Evolutionary conservation across 2,888 invertebrate genomes (phyloP).

Genomic region (Palloptera scutellata): DNA sequence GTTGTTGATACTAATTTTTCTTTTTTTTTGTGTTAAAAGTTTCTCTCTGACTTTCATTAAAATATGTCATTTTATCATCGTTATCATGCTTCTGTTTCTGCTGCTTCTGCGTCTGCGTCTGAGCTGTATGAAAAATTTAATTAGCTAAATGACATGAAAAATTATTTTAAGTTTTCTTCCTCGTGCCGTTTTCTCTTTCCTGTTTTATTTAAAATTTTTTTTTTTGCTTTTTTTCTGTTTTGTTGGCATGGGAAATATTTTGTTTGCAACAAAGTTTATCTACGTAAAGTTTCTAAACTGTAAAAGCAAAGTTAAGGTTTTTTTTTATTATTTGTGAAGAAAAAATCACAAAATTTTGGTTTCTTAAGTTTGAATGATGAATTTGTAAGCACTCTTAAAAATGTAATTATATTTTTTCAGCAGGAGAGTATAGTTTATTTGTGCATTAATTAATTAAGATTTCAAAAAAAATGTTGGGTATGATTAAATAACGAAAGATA

Average conservation of each 20-base stretch:
- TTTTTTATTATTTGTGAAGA: too few species aligned
- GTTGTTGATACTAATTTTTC: not conserved
- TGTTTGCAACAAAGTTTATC: too few species aligned
- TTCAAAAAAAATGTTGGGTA: too few species aligned
- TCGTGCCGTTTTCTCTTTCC: not conserved
- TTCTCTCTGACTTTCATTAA: constrained; percentile 20
- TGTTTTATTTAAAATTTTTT: constrained; percentile 6
- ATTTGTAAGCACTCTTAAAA: too few species aligned
- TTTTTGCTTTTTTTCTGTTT: not conserved
- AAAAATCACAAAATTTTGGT: too few species aligned
- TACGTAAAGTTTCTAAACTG: too few species aligned
- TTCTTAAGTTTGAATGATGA: too few species aligned
- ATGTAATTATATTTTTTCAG: too few species aligned
- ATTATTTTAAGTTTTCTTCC: constrained; percentile 32
- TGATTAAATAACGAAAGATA: too few species aligned
- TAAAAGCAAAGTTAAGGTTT: too few species aligned
- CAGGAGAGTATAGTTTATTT: too few species aligned
- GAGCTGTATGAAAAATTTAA: constrained; percentile 36
- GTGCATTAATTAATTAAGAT: too few species aligned
- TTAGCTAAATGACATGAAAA: constrained; percentile 44
- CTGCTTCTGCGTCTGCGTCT: not conserved
- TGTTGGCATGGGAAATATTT: not conserved
- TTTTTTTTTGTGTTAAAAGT: constrained; percentile 5
- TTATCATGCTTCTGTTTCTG: not conserved
- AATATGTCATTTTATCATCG: constrained; percentile 23